Evolutionary conservation across 2,113 vertebrate species (phyloP).

Genomic region (Typhlomys cinereus): DNA sequence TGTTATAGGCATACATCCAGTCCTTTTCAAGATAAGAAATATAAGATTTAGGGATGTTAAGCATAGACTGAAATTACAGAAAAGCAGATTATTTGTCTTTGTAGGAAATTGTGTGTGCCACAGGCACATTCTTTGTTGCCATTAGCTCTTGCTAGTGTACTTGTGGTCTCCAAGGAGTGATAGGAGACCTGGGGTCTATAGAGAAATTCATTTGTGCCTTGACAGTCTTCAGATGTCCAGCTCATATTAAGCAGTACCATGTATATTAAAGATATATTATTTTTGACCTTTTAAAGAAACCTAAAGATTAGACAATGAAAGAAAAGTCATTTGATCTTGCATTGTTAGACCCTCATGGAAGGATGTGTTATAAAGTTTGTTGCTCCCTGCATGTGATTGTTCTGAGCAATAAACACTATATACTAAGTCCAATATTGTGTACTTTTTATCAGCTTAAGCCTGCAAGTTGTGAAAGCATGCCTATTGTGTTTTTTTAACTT

Average conservation of each 20-base stretch:
- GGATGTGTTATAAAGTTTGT: not conserved
- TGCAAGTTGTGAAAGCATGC: conserved; percentile 4
- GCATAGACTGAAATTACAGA: not conserved
- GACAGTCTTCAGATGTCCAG: not conserved
- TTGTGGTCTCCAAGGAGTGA: not conserved
- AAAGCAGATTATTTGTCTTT: not conserved
- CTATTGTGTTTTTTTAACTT: not conserved
- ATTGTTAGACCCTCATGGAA: not conserved
- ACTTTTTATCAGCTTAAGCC: not conserved
- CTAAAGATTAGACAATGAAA: not conserved
- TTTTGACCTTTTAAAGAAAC: not conserved
- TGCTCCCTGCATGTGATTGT: conserved; percentile 4
- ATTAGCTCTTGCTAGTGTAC: not conserved
- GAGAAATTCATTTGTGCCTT: not conserved
- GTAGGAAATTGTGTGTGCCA: not conserved
- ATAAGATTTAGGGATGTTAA: not conserved
- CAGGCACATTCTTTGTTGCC: not conserved
- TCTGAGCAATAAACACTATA: not conserved
- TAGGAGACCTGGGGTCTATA: not conserved
- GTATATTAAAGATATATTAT: conserved; percentile 15
- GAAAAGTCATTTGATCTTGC: not conserved
- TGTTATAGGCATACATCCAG: not conserved
- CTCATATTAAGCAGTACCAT: not conserved
- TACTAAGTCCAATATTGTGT: not conserved
- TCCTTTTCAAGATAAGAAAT: conserved; percentile 6